A percentile compares a stretch with the other conserved stretches of the same genome.
Evolutionary conservation across 2,113 vertebrate genomes (phyloP).

Genomic region (Siphamia tubifer): DNA sequence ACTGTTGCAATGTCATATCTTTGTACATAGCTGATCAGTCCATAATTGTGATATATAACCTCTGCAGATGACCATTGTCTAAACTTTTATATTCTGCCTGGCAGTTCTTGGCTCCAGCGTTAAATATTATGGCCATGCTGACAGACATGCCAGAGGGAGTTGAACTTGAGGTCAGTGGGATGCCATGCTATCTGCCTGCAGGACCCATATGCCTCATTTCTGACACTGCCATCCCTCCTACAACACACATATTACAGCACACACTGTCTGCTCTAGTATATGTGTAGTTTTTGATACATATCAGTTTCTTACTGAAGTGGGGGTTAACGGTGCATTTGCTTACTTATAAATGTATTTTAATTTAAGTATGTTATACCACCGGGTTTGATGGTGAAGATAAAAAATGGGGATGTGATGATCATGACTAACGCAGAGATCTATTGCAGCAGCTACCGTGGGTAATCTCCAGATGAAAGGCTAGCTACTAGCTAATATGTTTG

Average conservation of each 20-base stretch:
- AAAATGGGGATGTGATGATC: no score
- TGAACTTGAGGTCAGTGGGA: constrained; percentile 29
- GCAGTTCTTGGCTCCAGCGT: constrained; percentile 12
- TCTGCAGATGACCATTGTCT: not conserved
- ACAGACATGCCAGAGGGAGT: constrained; percentile 17
- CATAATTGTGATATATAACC: not conserved
- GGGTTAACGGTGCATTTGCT: no score
- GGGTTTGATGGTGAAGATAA: no score
- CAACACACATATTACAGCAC: constrained; percentile 5
- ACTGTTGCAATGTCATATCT: not conserved
- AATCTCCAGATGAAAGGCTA: constrained; percentile 39
- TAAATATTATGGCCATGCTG: constrained; percentile 12
- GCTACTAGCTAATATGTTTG: constrained; percentile 52
- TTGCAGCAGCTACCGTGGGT: constrained; percentile 18
- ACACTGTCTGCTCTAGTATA: no score
- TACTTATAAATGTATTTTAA: no score
- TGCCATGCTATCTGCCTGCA: constrained; percentile 1
- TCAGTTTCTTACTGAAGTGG: no score
- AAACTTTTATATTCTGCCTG: not conserved
- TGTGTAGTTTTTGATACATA: no score
- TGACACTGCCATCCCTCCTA: not conserved
- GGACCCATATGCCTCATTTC: not conserved
- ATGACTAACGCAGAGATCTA: constrained; percentile 6
- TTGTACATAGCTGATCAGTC: not conserved
- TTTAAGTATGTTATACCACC: no score